Evolutionary conservation across 2,888 invertebrate genomes (phyloP).

Genomic region (Axea sp.): DNA sequence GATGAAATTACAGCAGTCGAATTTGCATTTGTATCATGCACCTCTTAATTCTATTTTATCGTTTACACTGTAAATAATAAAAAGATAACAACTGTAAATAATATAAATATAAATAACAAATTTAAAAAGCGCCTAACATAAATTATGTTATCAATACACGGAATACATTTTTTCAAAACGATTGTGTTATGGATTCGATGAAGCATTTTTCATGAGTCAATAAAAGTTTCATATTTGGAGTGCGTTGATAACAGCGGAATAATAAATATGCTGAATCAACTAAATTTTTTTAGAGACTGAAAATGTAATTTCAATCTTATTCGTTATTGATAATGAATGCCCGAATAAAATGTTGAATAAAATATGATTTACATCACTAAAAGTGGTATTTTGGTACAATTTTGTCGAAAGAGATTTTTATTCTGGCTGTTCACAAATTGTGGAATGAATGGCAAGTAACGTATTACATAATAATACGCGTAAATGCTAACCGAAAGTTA

Average conservation of each 20-base stretch:
- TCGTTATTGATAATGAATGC: not conserved
- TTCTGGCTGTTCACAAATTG: not conserved
- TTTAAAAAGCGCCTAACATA: no score
- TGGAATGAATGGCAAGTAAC: not conserved
- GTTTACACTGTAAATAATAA: no score
- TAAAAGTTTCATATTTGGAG: constrained; percentile 9
- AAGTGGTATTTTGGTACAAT: not conserved
- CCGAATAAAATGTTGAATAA: not conserved
- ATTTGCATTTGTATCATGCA: no score
- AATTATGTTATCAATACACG: not conserved
- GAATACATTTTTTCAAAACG: constrained; percentile 1
- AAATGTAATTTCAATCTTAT: not conserved
- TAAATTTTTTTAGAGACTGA: constrained; percentile 1
- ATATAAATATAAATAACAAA: not conserved
- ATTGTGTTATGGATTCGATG: constrained; percentile 9
- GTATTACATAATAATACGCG: no score
- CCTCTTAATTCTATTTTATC: no score
- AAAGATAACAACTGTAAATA: no score
- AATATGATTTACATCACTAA: not conserved
- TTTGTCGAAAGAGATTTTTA: not conserved
- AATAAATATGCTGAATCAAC: constrained; percentile 16
- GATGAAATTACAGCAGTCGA: no score
- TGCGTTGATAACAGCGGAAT: constrained; percentile 3
- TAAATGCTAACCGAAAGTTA: no score
- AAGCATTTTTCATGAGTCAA: constrained; percentile 10